These are phyloP conservation scores for Diglossa cyanea DNA, from an alignment of 2,797 vertebrate genomes.

Conservation along the genomic window DNA sequence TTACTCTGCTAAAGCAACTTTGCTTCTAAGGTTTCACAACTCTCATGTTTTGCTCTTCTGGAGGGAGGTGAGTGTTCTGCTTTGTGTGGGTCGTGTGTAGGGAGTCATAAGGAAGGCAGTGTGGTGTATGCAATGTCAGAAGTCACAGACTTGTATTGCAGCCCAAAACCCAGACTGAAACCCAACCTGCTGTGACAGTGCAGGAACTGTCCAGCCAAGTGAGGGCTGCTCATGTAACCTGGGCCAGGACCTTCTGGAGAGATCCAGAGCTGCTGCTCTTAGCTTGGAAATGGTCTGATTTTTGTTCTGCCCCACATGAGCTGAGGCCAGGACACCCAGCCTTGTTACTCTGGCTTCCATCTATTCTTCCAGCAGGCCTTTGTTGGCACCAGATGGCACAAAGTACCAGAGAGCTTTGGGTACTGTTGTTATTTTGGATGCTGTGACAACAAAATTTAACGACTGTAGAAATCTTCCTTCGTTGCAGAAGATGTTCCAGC, in stretches of 20 bases:
- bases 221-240: not conserved
- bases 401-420: not conserved
- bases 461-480: not conserved
- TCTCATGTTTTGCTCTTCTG: not conserved
- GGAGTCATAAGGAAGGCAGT: not conserved
- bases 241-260: not conserved
- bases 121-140: not conserved
- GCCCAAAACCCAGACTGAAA: conserved; percentile 1
- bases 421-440: not conserved
- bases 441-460: not conserved
- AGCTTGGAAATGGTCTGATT: not conserved
- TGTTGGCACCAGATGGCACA: not conserved
- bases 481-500: not conserved
- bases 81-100: not conserved
- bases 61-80: not conserved
- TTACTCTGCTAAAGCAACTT: not conserved
- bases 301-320: not conserved
- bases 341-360: not conserved
- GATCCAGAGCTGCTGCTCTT: not conserved
- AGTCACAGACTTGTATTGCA: not conserved
- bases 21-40: not conserved
- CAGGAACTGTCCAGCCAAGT: not conserved
- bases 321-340: not conserved
- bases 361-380: not conserved
- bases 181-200: not conserved